Percentiles rank a stretch among this genome's conserved stretches.
Evolutionary conservation across 2,797 vertebrate species (phyloP).

Genomic region (Luscinia megarhynchos): DNA sequence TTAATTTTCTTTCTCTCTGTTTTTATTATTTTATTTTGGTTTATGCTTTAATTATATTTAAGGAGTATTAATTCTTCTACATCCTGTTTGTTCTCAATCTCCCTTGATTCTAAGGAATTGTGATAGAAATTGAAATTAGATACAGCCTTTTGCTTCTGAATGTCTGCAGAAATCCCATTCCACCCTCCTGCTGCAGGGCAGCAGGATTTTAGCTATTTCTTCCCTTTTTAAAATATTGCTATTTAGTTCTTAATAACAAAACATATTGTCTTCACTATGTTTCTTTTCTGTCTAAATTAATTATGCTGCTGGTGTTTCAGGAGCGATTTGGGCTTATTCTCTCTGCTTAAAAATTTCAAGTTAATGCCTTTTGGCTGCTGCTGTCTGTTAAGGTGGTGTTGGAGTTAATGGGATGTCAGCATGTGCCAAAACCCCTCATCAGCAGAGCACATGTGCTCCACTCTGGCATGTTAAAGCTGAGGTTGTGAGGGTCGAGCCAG

Average conservation of each 20-base stretch:
- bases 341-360: constrained; percentile 25
- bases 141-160: not conserved
- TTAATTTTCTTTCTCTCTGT: not conserved
- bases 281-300: not conserved
- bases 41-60: not conserved
- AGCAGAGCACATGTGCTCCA: not conserved
- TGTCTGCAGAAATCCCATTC: constrained; percentile 6
- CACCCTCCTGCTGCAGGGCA: not conserved
- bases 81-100: not conserved
- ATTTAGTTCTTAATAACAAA: not conserved
- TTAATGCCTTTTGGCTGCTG: constrained; percentile 46
- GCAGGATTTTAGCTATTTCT: not conserved
- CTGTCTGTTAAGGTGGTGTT: not conserved
- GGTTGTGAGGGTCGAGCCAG: not conserved
- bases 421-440: constrained; percentile 36
- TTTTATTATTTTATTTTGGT: not conserved
- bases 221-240: not conserved
- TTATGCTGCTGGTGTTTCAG: constrained; percentile 17
- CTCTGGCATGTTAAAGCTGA: not conserved
- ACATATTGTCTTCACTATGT: not conserved
- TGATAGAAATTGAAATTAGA: constrained; percentile 25
- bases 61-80: not conserved
- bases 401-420: constrained; percentile 52
- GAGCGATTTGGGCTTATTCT: constrained; percentile 30
- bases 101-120: not conserved